Evolutionary conservation across 2,888 invertebrate species (phyloP).

Genomic region (Eilema griseolum): DNA sequence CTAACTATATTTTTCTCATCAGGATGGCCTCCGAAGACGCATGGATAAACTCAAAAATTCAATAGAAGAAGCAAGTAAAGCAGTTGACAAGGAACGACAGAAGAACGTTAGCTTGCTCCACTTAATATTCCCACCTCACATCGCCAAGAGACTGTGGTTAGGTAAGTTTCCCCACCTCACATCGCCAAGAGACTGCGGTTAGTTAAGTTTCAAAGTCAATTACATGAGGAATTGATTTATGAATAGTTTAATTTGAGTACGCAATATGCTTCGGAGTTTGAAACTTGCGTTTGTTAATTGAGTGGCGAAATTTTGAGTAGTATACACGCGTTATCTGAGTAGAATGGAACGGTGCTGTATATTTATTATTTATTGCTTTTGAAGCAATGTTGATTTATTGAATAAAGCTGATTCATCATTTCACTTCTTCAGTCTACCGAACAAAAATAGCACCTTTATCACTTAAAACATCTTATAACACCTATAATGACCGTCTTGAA

Average conservation of each 20-base stretch:
- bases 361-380: background rate
- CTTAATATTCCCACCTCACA: slow-evolving; percentile 97
- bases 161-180: slow-evolving; percentile 96
- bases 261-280: slow-evolving; percentile 41
- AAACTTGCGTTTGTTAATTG: slow-evolving; percentile 10
- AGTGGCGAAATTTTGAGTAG: slow-evolving; percentile 14
- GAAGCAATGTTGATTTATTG: background rate
- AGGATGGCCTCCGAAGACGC: slow-evolving; percentile 95
- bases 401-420: no score
- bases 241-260: slow-evolving; percentile 49
- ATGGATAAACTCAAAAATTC: slow-evolving; percentile 98
- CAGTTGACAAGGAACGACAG: slow-evolving; percentile 96
- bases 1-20: slow-evolving; percentile 34
- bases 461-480: no score
- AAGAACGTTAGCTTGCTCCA: slow-evolving; percentile 98
- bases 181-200: slow-evolving; percentile 97
- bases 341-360: background rate
- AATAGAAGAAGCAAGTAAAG: slow-evolving; percentile 96
- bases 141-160: slow-evolving; percentile 97
- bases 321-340: background rate
- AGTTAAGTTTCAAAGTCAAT: slow-evolving; percentile 87
- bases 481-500: no score
- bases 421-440: no score
- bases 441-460: no score
- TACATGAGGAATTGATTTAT: slow-evolving; percentile 51